A percentile compares a stretch with the other conserved stretches of the same genome.
Conservation (phyloP, 2,113 vertebrate species). For the Paradisaea rubra region DNA sequence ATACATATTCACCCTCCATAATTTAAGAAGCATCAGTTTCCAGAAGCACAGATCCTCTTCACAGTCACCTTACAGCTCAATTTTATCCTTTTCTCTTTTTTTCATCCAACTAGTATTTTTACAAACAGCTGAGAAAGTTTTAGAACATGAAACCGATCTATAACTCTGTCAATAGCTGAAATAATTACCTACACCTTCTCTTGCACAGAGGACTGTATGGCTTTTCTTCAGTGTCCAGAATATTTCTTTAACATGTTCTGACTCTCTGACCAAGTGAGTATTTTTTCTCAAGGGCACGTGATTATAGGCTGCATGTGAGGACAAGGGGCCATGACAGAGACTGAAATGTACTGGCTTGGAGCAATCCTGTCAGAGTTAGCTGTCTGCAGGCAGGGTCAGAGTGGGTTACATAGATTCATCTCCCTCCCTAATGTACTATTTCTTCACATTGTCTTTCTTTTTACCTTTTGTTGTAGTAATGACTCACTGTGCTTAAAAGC, state of each 20-base stretch:
- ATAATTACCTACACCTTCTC: neutral
- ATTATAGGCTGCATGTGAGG: neutral
- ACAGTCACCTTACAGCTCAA: neutral
- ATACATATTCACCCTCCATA: neutral
- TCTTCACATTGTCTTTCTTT: neutral
- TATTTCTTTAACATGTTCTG: neutral
- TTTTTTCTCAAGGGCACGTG: neutral
- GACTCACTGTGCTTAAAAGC: constrained; percentile 17
- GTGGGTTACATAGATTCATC: neutral
- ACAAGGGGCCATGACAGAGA: neutral
- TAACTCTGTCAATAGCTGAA: neutral
- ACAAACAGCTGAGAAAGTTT: neutral
- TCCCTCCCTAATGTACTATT: neutral
- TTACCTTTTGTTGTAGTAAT: constrained; percentile 6
- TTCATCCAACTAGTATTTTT: neutral
- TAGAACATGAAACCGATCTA: neutral
- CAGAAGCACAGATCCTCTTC: neutral
- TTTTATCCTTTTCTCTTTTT: neutral
- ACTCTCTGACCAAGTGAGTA: neutral
- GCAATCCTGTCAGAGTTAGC: neutral
- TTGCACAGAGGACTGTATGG: neutral
- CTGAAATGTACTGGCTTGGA: neutral
- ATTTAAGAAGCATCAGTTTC: neutral
- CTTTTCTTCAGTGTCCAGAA: neutral
- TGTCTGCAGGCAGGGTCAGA: neutral